phyloP scores from a whole-genome alignment of 2,888 invertebrate genomes.

The Drosophila robusta region DNA sequence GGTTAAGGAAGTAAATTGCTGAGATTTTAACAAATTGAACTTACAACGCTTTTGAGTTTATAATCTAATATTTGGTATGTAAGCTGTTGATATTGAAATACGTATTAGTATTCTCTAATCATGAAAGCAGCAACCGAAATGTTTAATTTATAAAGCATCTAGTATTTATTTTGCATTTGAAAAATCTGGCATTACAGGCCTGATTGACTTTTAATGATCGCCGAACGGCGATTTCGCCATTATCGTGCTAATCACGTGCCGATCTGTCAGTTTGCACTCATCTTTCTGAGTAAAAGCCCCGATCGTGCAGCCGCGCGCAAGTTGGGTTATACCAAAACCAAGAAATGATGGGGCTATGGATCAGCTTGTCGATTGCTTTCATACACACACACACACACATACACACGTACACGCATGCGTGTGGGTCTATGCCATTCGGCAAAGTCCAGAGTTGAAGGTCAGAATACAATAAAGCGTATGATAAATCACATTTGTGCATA shows the following conservation, averaged over 20 bases:
- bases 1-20: too few relatives aligned
- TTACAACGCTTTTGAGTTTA: too few relatives aligned
- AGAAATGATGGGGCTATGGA: neutral
- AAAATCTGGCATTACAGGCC: neutral
- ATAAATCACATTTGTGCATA: constrained; percentile 5
- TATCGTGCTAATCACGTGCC: constrained; percentile 20
- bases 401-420: neutral
- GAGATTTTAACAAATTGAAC: too few relatives aligned
- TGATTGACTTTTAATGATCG: constrained; percentile 22
- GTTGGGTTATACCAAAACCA: neutral
- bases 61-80: too few relatives aligned
- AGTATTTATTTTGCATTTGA: neutral
- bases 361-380: neutral
- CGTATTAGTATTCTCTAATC: neutral
- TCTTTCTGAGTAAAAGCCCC: neutral
- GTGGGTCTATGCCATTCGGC: neutral
- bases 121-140: neutral
- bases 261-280: constrained; percentile 14
- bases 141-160: neutral
- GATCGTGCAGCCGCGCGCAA: neutral
- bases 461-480: neutral
- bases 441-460: constrained; percentile 2
- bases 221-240: constrained; percentile 2
- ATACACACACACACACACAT: neutral
- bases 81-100: too few relatives aligned